Conservation (phyloP, 2,113 vertebrate genomes). For the Corythornis vintsioides region DNA sequence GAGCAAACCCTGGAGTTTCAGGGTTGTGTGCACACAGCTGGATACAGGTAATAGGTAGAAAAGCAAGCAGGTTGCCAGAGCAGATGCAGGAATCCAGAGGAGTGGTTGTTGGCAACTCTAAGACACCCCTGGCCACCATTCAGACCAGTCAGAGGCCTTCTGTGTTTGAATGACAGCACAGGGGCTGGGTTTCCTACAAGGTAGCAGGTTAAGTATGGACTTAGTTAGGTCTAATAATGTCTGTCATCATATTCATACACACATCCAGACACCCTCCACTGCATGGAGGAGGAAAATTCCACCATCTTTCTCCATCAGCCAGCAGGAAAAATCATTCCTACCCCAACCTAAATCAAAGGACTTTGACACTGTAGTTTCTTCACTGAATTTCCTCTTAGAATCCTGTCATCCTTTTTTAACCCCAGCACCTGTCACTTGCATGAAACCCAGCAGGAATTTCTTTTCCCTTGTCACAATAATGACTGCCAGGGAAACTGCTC, state of each 20-base stretch:
- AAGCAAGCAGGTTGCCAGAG: not conserved
- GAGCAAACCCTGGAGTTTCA: not conserved
- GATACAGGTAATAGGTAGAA: not conserved
- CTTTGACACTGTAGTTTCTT: not conserved
- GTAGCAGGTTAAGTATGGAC: not conserved
- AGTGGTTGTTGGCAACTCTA: not conserved
- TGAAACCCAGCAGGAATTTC: not conserved
- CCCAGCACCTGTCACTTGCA: not conserved
- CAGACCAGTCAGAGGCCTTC: not conserved
- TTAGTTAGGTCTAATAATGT: not conserved
- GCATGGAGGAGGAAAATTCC: not conserved
- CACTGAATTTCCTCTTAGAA: not conserved
- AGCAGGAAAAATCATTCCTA: not conserved
- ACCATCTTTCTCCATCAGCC: not conserved
- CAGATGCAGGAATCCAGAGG: not conserved
- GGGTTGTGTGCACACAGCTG: not conserved
- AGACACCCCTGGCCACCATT: not conserved
- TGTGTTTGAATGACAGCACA: not conserved
- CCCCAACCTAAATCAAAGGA: not conserved
- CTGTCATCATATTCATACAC: not conserved
- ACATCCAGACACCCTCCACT: not conserved
- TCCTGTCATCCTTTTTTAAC: not conserved
- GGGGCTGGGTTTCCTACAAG: not conserved
- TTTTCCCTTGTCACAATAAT: not conserved
- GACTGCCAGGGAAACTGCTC: not conserved